phyloP scores from a whole-genome alignment of 1,140 invertebrate genomes.

The Lepidurus apus region DNA sequence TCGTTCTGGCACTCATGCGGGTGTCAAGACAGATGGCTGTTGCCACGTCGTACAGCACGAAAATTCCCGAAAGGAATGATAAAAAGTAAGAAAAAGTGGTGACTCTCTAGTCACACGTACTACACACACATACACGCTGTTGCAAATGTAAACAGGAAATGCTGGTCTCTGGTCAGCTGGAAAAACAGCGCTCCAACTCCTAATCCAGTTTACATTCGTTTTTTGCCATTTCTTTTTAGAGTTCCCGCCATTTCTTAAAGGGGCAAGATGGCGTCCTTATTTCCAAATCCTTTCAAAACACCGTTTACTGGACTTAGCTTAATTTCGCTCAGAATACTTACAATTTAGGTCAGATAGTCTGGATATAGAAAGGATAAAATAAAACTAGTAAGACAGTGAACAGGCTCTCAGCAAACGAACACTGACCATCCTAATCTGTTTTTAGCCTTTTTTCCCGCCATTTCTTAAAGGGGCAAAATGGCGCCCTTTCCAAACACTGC shows the following conservation, averaged over 20 bases:
- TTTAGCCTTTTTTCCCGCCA: no score
- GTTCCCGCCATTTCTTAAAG: not conserved
- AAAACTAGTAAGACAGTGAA: not conserved
- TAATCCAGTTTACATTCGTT: not conserved
- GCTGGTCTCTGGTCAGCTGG: not conserved
- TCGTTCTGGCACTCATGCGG: not conserved
- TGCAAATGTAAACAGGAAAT: not conserved
- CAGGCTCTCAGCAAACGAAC: not conserved
- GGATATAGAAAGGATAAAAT: not conserved
- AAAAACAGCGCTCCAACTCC: not conserved
- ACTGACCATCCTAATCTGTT: not conserved
- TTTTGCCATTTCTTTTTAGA: not conserved
- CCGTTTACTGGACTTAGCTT: not conserved
- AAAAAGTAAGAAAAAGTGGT: not conserved
- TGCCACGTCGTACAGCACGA: not conserved
- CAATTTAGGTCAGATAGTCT: not conserved
- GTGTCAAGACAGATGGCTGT: not conserved
- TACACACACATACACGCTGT: not conserved
- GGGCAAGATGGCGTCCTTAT: not conserved
- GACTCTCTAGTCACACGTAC: not conserved
- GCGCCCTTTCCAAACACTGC: not conserved
- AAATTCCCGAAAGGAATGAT: not conserved
- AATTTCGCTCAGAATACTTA: not conserved
- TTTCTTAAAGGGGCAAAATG: not conserved
- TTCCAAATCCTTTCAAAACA: not conserved